Evolutionary conservation across 2,113 vertebrate genomes (phyloP).

Genomic region (Martes martes): DNA sequence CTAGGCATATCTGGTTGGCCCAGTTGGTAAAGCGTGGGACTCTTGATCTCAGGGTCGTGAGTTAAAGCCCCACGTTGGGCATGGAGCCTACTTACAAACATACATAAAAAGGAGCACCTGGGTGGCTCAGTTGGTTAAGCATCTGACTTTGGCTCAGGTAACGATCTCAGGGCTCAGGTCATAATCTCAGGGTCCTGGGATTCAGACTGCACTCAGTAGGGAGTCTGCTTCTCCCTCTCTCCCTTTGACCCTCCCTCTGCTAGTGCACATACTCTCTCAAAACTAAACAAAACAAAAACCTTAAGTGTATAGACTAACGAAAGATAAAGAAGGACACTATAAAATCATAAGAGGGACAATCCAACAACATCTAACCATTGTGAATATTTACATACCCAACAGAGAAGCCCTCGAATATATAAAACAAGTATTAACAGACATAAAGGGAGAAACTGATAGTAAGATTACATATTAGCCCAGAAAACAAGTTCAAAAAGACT

Average conservation of each 20-base stretch:
- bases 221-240: neutral
- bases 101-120: neutral
- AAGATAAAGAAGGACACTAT: neutral
- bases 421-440: neutral
- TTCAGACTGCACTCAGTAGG: neutral
- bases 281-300: too few species aligned
- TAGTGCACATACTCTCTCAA: too few species aligned
- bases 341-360: neutral
- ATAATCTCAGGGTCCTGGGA: neutral
- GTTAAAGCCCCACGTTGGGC: neutral
- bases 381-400: neutral
- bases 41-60: neutral
- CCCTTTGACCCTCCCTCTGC: too few species aligned
- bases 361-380: neutral
- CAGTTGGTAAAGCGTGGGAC: neutral
- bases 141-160: neutral
- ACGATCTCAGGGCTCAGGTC: neutral
- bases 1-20: neutral
- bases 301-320: neutral
- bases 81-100: neutral
- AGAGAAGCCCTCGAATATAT: neutral
- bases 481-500: neutral
- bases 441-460: neutral
- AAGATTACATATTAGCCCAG: neutral
- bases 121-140: neutral